These are phyloP conservation scores for Atopsyche davidsoni DNA, from an alignment of 1,140 invertebrate species.

Conservation along the genomic window DNA sequence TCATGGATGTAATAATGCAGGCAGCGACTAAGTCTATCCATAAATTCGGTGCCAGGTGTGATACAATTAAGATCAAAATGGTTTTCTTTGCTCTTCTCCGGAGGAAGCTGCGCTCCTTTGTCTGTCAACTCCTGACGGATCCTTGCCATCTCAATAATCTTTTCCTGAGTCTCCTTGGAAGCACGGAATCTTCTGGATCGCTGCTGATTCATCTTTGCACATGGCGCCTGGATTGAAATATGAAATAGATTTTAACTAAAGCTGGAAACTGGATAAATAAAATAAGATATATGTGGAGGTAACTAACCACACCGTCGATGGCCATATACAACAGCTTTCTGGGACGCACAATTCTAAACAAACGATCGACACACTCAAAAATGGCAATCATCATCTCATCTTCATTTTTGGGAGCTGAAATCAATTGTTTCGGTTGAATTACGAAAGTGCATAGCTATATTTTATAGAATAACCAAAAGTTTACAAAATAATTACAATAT, in stretches of 20 bases:
- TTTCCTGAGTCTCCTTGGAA: conserved; percentile 91
- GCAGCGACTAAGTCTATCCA: conserved; percentile 90
- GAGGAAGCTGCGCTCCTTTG: conserved; percentile 77
- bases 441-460: neutral
- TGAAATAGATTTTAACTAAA: neutral
- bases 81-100: conserved; percentile 82
- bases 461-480: no score
- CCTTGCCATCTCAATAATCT: conserved; percentile 75
- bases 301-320: conserved; percentile 92
- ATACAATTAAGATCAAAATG: conserved; percentile 99
- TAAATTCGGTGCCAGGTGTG: conserved; percentile 97
- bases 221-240: conserved; percentile 65
- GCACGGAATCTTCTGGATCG: conserved; percentile 93
- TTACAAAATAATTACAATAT: no score
- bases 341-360: conserved; percentile 93
- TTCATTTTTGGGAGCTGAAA: conserved; percentile 88
- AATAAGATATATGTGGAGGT: conserved; percentile 1
- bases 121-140: conserved; percentile 67
- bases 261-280: conserved; percentile 4
- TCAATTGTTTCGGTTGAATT: neutral
- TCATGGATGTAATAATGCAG: conserved; percentile 96
- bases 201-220: conserved; percentile 99
- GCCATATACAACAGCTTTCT: conserved; percentile 97
- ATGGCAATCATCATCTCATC: conserved; percentile 99
- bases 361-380: conserved; percentile 96